phyloP scores from a whole-genome alignment of 2,888 invertebrate species.

The Dasypogon diadema region DNA sequence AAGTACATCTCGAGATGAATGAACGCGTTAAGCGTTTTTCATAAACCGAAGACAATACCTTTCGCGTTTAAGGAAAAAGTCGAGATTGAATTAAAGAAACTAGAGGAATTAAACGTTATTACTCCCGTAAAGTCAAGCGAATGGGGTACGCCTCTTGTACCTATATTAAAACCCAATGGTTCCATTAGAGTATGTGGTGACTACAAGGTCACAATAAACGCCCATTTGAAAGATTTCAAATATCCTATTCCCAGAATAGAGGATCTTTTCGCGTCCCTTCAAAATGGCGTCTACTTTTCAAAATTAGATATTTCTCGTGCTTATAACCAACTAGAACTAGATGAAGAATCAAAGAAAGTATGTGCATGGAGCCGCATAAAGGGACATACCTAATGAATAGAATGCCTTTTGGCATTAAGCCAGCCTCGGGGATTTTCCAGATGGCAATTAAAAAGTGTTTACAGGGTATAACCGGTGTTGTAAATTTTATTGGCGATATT shows the following conservation, averaged over 20 bases:
- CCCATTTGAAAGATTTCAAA: conserved; percentile 4
- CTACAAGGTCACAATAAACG: conserved; percentile 48
- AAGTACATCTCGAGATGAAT: neutral
- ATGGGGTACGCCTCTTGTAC: conserved; percentile 52
- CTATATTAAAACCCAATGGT: conserved; percentile 42
- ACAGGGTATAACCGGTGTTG: conserved; percentile 55
- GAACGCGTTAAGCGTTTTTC: neutral
- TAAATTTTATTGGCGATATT: conserved; percentile 59
- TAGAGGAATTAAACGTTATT: conserved; percentile 34
- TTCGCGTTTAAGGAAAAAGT: neutral
- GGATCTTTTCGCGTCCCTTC: conserved; percentile 7
- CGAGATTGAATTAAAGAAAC: conserved; percentile 6
- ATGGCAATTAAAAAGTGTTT: conserved; percentile 60
- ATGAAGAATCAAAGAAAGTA: neutral
- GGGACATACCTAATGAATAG: conserved; percentile 56
- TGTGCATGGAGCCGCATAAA: conserved; percentile 59
- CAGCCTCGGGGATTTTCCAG: conserved; percentile 61
- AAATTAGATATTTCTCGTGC: conserved; percentile 16
- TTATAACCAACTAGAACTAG: neutral
- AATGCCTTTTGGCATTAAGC: conserved; percentile 59
- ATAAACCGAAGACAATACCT: neutral
- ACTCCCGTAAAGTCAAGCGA: conserved; percentile 50
- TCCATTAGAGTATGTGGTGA: conserved; percentile 51
- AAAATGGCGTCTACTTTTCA: conserved; percentile 27
- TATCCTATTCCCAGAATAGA: conserved; percentile 37